phyloP scores from a whole-genome alignment of 2,113 vertebrate genomes.

The Chiloscyllium plagiosum region DNA sequence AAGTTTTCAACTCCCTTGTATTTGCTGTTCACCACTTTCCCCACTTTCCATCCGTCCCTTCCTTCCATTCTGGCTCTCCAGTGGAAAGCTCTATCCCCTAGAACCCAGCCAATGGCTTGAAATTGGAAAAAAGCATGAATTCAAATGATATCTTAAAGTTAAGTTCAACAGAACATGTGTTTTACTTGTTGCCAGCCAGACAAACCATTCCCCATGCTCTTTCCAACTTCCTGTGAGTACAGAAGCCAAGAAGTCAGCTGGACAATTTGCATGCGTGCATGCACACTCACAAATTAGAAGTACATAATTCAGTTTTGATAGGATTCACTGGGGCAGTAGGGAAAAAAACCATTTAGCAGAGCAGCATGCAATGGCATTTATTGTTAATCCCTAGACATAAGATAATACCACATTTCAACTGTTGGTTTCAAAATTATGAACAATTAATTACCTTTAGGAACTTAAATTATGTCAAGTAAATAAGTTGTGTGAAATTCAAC shows the following conservation, averaged over 20 bases:
- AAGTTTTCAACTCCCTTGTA: no score
- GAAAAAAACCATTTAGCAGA: background rate
- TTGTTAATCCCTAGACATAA: background rate
- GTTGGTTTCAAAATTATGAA: background rate
- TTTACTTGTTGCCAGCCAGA: no score
- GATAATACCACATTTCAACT: no score
- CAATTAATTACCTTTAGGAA: background rate
- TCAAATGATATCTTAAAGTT: no score
- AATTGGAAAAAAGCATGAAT: no score
- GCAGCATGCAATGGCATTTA: background rate
- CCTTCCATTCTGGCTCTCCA: no score
- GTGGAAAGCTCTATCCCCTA: no score
- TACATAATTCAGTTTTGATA: conserved; percentile 13
- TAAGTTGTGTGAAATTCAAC: background rate
- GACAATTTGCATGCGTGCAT: background rate
- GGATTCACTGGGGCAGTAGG: background rate
- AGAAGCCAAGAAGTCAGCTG: background rate
- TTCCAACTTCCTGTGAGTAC: background rate
- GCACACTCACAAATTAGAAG: background rate
- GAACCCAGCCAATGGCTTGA: no score
- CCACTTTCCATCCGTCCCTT: no score
- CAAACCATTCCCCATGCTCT: no score
- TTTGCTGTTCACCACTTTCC: no score
- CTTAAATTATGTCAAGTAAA: background rate
- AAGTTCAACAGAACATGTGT: no score